Percentiles rank a stretch among this genome's conserved stretches.
Conservation (phyloP, 1,140 invertebrate species). For the Archegozetes longisetosus region DNA sequence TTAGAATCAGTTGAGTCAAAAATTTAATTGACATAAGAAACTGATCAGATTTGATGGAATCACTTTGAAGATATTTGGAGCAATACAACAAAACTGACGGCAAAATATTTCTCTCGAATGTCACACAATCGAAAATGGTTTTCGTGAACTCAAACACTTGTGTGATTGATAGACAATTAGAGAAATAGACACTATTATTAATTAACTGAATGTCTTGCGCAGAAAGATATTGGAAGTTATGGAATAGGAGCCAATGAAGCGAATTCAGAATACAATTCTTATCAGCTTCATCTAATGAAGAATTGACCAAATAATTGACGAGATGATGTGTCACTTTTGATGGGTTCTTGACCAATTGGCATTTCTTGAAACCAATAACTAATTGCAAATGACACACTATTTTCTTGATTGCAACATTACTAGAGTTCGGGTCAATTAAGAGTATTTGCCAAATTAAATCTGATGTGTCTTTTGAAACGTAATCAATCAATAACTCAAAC, state of each 20-base stretch:
- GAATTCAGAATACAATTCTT: not conserved
- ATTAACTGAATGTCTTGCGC: not conserved
- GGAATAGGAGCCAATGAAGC: not conserved
- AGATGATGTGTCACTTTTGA: not conserved
- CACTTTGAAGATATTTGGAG: constrained; percentile 28
- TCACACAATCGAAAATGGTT: constrained; percentile 15
- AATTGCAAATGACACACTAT: constrained; percentile 1
- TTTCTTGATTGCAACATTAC: constrained; percentile 7
- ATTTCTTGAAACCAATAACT: constrained; percentile 14
- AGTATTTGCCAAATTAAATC: constrained; percentile 18
- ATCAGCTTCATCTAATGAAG: not conserved
- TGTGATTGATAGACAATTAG: not conserved
- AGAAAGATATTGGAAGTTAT: not conserved
- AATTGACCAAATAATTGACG: not conserved
- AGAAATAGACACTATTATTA: not conserved
- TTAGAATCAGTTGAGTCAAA: constrained; percentile 45
- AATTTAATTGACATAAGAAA: constrained; percentile 34
- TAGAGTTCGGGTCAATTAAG: constrained; percentile 1
- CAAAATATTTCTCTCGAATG: constrained; percentile 36
- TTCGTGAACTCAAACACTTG: constrained; percentile 13
- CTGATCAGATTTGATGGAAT: constrained; percentile 6
- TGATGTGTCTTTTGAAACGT: constrained; percentile 15
- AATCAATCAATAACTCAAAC: constrained; percentile 16
- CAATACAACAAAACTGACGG: constrained; percentile 46
- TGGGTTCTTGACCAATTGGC: not conserved